Base-by-base conservation (phyloP, 2,797 vertebrate genomes). In the Todus mexicanus region DNA sequence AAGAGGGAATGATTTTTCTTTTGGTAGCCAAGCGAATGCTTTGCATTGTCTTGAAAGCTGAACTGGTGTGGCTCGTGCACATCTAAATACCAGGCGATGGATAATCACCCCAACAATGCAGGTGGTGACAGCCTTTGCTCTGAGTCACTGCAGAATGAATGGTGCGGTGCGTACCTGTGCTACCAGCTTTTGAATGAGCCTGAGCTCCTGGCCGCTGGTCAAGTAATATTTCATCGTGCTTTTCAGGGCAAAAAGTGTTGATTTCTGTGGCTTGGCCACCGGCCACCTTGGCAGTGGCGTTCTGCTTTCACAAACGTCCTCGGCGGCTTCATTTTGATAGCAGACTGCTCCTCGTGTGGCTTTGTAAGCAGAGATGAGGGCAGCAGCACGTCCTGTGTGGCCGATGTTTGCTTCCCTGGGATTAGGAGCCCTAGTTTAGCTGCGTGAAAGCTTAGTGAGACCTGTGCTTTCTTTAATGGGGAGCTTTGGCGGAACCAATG, bases 131-230 rank as follows among this genome's bases (percentile, higher is more conserved):
- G 1, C 2, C 10, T 68, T 83, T 23, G 31, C 51, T 73, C 38
- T 74, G 92, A 88, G 68, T 72, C 77, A 56, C n/a, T 33, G 50
- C 68, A 35, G 29, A n/a, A 27, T 42, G 43, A 84, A 22, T 59
- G 79, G 57, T 51, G 53, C 64, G 19, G 31, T 15, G 31, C 79
- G 50, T 69, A 27, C 50, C 69, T 90, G 42, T 23, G 15, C 66
- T 92, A 84, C 78, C 66, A 35, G 51, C 74, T 87, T 89, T 72
- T 79, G 73, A 88, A 64, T 63, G 65, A 63, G n/a, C 72, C 78
- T 19, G 76, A 88, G 81, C 51, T 29, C 51, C 64, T 80, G 80
- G 92, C 91, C 56, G 4, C 51, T 63, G 71, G 71, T 63, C 84
- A 87, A 83, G 48, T 69, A 73, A 76, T 69, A 90, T 71, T 83